Evolutionary conservation across 2,797 vertebrate species (phyloP).

Genomic region (Arctocebus calabarensis): DNA sequence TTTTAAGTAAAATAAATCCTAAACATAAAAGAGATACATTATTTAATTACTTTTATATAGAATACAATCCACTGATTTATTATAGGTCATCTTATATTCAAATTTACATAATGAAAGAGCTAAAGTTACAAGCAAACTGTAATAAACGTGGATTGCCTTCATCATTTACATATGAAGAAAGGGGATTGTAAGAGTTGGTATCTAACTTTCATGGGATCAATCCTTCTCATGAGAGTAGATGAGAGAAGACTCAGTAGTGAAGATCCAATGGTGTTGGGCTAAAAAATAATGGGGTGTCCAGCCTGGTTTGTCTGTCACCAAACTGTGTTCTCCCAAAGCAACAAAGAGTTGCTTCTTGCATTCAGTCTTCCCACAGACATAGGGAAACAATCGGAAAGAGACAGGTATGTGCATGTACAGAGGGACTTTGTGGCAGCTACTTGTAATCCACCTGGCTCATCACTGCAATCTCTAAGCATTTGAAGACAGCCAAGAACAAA

Average conservation of each 20-base stretch:
- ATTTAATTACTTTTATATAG: background rate
- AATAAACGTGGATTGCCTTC: background rate
- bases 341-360: no score
- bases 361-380: background rate
- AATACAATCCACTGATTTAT: background rate
- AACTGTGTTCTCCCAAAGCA: background rate
- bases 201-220: background rate
- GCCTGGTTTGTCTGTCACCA: background rate
- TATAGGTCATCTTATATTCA: background rate
- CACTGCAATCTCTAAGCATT: background rate
- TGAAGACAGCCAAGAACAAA: background rate
- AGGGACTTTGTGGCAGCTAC: background rate
- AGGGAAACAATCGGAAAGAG: background rate
- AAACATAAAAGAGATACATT: background rate
- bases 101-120: background rate
- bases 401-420: background rate
- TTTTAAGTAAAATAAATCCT: background rate
- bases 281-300: background rate
- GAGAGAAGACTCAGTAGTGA: background rate
- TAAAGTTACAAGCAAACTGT: background rate
- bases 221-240: background rate
- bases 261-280: background rate
- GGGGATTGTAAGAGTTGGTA: background rate
- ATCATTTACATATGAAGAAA: background rate
- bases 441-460: background rate